Conservation (phyloP, 2,797 vertebrate species). For the Sebastiscus tertius region DNA sequence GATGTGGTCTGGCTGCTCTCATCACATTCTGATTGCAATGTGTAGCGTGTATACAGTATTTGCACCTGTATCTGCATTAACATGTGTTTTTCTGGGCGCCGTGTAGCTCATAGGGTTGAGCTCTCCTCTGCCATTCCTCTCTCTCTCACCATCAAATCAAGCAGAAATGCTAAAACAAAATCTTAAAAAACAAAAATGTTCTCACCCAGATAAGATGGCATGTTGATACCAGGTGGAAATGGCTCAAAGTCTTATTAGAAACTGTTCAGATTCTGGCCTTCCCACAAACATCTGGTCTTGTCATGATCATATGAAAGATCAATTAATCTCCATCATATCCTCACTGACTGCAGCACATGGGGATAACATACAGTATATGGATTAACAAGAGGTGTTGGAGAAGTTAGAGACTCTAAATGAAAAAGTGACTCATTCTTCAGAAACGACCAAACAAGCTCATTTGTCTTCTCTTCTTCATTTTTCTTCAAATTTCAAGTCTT, state of each 20-base stretch:
- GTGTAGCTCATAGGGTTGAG: background rate
- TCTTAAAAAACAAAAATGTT: background rate
- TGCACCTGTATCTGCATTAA: background rate
- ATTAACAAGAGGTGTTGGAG: background rate
- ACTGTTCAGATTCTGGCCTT: background rate
- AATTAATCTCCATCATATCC: background rate
- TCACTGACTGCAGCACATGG: background rate
- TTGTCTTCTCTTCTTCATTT: slow-evolving; percentile 8
- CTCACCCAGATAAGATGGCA: background rate
- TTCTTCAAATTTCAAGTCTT: background rate
- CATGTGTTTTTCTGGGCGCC: too few relatives aligned
- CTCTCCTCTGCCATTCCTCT: too few relatives aligned
- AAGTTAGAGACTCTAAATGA: background rate
- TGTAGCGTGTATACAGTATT: background rate
- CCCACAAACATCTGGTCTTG: background rate
- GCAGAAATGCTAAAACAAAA: too few relatives aligned
- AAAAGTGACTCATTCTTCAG: background rate
- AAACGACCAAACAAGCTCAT: background rate
- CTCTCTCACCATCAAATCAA: too few relatives aligned
- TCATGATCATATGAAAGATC: background rate
- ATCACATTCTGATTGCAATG: background rate
- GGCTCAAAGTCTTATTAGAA: background rate
- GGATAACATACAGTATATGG: too few relatives aligned
- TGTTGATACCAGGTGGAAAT: background rate
- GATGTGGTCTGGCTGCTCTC: background rate